Percentiles rank a stretch among this genome's conserved stretches.
Conservation (phyloP, 2,113 vertebrate genomes). For the Murina feae region DNA sequence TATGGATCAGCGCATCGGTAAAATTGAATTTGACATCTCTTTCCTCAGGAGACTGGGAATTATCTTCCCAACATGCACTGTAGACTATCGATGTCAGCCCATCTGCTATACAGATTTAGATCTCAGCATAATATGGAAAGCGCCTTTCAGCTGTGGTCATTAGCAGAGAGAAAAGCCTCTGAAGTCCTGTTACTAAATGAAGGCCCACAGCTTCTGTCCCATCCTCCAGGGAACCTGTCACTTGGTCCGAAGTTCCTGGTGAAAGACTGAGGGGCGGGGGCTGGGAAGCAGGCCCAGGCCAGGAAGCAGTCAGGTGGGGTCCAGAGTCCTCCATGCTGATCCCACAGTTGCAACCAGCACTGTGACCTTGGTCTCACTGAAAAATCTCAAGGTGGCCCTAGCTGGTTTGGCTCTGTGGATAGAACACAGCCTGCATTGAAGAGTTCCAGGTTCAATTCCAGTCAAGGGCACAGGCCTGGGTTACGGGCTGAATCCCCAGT, state of each 20-base stretch:
- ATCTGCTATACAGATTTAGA: slow-evolving; percentile 71
- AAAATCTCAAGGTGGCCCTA: neutral
- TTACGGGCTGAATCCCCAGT: too few species aligned
- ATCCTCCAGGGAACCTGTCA: slow-evolving; percentile 51
- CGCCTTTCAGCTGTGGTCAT: slow-evolving; percentile 58
- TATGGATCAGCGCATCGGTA: slow-evolving; percentile 61
- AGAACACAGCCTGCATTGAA: too few species aligned
- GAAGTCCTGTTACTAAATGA: slow-evolving; percentile 57
- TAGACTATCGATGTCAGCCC: slow-evolving; percentile 69
- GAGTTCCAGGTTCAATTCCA: too few species aligned
- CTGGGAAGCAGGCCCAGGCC: neutral
- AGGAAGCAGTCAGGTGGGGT: fast-evolving
- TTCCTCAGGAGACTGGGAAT: slow-evolving; percentile 76
- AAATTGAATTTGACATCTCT: slow-evolving; percentile 76
- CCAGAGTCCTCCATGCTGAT: neutral
- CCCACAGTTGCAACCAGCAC: neutral
- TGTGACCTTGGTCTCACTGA: neutral
- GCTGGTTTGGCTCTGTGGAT: too few species aligned
- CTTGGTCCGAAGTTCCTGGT: neutral
- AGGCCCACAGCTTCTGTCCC: slow-evolving; percentile 26
- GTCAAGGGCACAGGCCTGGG: too few species aligned
- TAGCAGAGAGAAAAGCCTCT: slow-evolving; percentile 70
- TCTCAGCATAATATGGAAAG: slow-evolving; percentile 69
- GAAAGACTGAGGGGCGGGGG: fast-evolving
- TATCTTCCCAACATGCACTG: slow-evolving; percentile 69